phyloP scores from a whole-genome alignment of 2,113 vertebrate species.

The Mellivora capensis region DNA sequence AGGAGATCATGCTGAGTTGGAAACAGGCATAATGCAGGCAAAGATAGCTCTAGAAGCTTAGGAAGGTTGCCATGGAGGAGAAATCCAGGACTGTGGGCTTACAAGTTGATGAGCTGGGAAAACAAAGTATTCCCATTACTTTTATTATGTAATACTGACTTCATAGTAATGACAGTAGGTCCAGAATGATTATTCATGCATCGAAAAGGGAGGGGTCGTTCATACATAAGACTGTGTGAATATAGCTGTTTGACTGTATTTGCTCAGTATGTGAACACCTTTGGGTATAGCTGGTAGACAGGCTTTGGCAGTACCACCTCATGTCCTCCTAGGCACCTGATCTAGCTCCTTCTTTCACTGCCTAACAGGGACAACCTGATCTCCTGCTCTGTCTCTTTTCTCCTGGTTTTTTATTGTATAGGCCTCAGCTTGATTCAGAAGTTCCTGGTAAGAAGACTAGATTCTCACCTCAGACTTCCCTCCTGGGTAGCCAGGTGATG shows the following conservation, averaged over 20 bases:
- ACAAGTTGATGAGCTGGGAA: not conserved
- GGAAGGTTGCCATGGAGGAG: not conserved
- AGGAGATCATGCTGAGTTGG: not conserved
- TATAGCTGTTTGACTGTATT: not conserved
- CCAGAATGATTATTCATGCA: not conserved
- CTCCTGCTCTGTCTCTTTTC: not conserved
- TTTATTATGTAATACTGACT: not conserved
- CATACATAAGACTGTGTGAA: not conserved
- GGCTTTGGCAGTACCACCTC: not conserved
- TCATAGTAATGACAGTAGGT: not conserved
- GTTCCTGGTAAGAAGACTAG: not conserved
- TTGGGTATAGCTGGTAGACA: not conserved
- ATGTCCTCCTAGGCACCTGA: not conserved
- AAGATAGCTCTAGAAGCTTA: not conserved
- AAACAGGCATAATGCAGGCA: not conserved
- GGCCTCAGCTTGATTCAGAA: slow-evolving; percentile 4
- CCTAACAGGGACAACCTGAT: not conserved
- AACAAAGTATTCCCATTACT: not conserved
- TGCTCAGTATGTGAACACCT: not conserved
- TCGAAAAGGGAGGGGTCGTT: not conserved
- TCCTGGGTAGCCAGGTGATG: not conserved
- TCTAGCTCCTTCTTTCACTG: not conserved
- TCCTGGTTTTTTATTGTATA: not conserved
- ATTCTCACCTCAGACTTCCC: not conserved
- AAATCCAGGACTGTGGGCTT: not conserved